These are phyloP conservation scores for Gadopsis bispinosus DNA, from an alignment of 2,797 vertebrate genomes.

Conservation along the genomic window DNA sequence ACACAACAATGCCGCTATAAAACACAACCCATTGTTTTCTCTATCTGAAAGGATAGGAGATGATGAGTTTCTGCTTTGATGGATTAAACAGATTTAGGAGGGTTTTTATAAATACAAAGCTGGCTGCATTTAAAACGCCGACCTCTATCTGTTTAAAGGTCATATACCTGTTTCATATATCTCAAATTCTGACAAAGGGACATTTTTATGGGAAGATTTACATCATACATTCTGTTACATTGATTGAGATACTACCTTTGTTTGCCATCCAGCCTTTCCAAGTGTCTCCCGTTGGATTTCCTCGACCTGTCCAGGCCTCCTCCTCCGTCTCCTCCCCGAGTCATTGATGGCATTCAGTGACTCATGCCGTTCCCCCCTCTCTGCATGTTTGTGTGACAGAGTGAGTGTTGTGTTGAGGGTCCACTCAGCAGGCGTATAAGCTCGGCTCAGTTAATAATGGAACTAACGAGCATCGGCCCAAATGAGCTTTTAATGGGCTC, in stretches of 20 bases:
- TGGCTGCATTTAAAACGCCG: slow-evolving; percentile 25
- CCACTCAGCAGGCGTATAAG: slow-evolving; percentile 67
- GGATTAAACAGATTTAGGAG: slow-evolving; percentile 65
- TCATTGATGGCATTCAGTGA: slow-evolving; percentile 43
- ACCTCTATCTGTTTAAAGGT: slow-evolving; percentile 28
- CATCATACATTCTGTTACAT: neutral
- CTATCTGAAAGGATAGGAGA: slow-evolving; percentile 47
- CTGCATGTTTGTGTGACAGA: slow-evolving; percentile 59
- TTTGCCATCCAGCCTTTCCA: neutral
- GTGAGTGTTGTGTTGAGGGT: slow-evolving; percentile 59
- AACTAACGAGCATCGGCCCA: slow-evolving; percentile 76
- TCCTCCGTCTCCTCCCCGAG: slow-evolving; percentile 11
- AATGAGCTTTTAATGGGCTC: slow-evolving; percentile 84
- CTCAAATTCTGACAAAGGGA: neutral
- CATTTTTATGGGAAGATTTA: neutral
- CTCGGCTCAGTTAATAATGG: slow-evolving; percentile 78
- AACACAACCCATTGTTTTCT: slow-evolving; percentile 61
- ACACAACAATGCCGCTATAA: slow-evolving; percentile 43
- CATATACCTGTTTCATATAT: neutral
- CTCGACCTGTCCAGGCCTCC: slow-evolving; percentile 1
- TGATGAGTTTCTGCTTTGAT: slow-evolving; percentile 67
- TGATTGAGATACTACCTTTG: neutral
- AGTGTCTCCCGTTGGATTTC: neutral
- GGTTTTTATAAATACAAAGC: slow-evolving; percentile 47
- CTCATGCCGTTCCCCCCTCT: slow-evolving; percentile 32